These are phyloP conservation scores for Formicarius rufipectus DNA, from an alignment of 2,113 vertebrate genomes.

Conservation along the genomic window DNA sequence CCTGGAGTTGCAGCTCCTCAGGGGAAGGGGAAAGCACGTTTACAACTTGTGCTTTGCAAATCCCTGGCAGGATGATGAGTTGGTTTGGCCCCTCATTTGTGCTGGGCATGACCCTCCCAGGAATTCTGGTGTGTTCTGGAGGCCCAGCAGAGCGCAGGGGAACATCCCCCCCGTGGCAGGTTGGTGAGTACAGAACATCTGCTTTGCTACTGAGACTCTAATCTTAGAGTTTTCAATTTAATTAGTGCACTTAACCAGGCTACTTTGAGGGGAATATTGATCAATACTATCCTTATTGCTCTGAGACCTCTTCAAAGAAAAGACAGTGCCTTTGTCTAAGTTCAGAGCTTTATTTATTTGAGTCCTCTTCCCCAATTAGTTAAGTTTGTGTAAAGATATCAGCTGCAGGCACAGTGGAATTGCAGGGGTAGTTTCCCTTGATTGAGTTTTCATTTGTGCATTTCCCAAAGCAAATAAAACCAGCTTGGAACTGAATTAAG, in stretches of 20 bases:
- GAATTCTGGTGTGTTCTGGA: neutral
- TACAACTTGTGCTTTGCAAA: neutral
- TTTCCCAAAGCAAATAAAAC: slow-evolving; percentile 3
- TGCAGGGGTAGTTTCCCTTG: neutral
- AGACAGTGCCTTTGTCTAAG: neutral
- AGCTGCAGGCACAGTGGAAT: neutral
- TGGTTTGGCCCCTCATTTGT: neutral
- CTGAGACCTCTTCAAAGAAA: neutral
- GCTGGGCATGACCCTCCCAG: neutral
- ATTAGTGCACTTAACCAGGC: neutral
- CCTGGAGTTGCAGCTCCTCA: neutral
- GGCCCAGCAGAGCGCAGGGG: neutral
- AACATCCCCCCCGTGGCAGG: neutral
- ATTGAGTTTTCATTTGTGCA: neutral
- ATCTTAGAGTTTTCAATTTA: neutral
- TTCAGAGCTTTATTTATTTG: neutral
- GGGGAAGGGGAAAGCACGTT: neutral
- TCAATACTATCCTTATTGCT: neutral
- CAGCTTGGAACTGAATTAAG: neutral
- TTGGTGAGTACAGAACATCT: neutral
- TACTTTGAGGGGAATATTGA: neutral
- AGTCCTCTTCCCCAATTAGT: neutral
- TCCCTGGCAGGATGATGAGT: neutral
- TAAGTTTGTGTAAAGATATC: neutral
- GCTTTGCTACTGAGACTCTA: neutral